phyloP scores from a whole-genome alignment of 2,888 invertebrate species.

The Pammene aurita region DNA sequence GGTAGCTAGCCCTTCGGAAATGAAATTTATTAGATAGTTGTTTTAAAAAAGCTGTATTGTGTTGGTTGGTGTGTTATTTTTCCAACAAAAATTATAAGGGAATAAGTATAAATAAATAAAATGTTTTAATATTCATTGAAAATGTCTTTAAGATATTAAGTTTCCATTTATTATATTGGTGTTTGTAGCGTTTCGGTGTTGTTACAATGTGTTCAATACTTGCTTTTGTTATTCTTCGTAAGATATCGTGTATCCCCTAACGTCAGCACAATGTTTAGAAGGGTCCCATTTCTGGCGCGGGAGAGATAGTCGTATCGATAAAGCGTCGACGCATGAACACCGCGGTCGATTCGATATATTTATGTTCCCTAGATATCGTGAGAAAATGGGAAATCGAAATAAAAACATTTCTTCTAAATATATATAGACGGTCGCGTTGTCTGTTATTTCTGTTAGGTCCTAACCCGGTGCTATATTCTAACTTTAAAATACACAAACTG shows the following conservation, averaged over 20 bases:
- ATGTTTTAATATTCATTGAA: constrained; percentile 12
- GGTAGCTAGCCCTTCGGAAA: constrained; percentile 33
- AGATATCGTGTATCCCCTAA: constrained; percentile 13
- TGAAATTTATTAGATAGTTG: constrained; percentile 30
- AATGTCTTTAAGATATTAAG: constrained; percentile 21
- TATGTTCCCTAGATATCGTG: not conserved
- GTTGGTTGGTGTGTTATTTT: constrained; percentile 14
- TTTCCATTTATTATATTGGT: constrained; percentile 37
- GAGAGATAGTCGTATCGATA: constrained; percentile 5
- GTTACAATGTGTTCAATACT: constrained; percentile 27
- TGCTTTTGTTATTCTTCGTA: constrained; percentile 25
- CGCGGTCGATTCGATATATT: not conserved
- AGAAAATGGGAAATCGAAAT: not conserved
- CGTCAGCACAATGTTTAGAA: constrained; percentile 21
- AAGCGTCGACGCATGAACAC: not conserved
- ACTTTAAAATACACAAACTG: too few relatives aligned
- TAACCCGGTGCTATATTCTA: too few relatives aligned
- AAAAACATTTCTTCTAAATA: constrained; percentile 1
- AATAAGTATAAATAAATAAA: not conserved
- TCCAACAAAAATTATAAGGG: not conserved
- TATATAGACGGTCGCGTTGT: too few relatives aligned
- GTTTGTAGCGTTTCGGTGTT: constrained; percentile 35
- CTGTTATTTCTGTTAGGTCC: too few relatives aligned
- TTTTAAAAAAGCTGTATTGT: constrained; percentile 14
- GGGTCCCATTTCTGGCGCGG: constrained; percentile 1